Conservation (phyloP, 2,113 vertebrate species). For the Murina feae region DNA sequence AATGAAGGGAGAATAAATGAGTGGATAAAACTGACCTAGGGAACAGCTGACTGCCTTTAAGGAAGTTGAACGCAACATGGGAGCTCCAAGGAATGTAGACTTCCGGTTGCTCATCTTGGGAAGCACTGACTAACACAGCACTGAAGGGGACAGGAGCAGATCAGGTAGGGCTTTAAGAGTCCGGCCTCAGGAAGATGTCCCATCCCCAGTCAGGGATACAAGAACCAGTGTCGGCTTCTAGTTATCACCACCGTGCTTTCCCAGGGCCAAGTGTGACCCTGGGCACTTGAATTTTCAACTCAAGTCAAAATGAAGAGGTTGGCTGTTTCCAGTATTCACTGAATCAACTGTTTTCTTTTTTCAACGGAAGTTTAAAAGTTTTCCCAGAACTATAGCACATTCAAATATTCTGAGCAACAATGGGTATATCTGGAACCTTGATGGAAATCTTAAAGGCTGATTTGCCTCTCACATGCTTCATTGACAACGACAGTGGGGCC, state of each 20-base stretch:
- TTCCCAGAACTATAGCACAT: slow-evolving; percentile 38
- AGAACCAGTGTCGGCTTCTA: not conserved
- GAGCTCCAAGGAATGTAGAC: not conserved
- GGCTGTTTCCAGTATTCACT: not conserved
- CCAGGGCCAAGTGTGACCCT: not conserved
- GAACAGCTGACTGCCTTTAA: not conserved
- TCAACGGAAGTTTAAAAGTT: not conserved
- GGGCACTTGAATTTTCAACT: not conserved
- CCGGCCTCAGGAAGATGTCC: not conserved
- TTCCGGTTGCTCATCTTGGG: not conserved
- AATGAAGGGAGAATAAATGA: not conserved
- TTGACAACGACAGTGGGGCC: slow-evolving; percentile 41
- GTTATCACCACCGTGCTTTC: not conserved
- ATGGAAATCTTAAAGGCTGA: slow-evolving; percentile 50
- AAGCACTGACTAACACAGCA: not conserved
- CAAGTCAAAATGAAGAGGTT: slow-evolving; percentile 12
- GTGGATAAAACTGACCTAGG: not conserved
- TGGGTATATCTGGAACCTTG: slow-evolving; percentile 32
- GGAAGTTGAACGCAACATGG: not conserved
- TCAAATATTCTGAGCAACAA: slow-evolving; percentile 61
- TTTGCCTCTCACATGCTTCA: slow-evolving; percentile 54
- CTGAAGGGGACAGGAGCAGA: not conserved
- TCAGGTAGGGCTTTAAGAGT: not conserved
- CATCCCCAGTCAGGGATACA: too few species aligned
- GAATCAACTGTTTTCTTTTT: slow-evolving; percentile 3